These are phyloP conservation scores for Cantharis nigra DNA, from an alignment of 2,888 invertebrate genomes.

Conservation along the genomic window DNA sequence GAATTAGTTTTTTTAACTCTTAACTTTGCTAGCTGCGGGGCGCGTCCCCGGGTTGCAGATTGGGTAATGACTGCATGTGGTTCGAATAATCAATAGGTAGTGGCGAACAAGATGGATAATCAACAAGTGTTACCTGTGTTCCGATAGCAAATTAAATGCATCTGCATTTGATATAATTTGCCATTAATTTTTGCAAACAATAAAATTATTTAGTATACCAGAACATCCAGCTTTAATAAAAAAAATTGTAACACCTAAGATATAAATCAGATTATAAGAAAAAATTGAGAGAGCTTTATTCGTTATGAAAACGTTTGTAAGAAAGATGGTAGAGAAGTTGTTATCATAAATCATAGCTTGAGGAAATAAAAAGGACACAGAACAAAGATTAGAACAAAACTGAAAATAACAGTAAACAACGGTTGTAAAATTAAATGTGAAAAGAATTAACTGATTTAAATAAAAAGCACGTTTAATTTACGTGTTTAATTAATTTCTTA, in stretches of 20 bases:
- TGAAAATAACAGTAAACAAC: neutral
- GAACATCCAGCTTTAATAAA: neutral
- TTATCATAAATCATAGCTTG: neutral
- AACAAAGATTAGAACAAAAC: neutral
- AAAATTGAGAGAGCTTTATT: neutral
- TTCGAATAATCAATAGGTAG: neutral
- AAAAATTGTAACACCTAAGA: neutral
- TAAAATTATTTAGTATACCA: too few relatives aligned
- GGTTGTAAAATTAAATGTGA: neutral
- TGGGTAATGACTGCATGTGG: too few relatives aligned
- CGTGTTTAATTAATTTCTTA: neutral
- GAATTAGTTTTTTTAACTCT: too few relatives aligned
- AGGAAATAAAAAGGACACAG: neutral
- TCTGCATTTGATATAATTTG: too few relatives aligned
- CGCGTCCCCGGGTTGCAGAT: too few relatives aligned
- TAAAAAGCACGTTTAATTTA: neutral
- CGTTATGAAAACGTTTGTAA: neutral
- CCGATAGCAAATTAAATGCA: too few relatives aligned
- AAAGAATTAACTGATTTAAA: neutral
- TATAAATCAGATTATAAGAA: neutral
- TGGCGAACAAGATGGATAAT: neutral
- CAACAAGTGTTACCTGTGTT: neutral
- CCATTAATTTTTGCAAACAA: too few relatives aligned
- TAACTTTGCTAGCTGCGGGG: too few relatives aligned
- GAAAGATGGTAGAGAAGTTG: neutral